A percentile compares a stretch with the other conserved stretches of the same genome.
Evolutionary conservation across 2,888 invertebrate genomes (phyloP).

Genomic region (Leptinotarsa tumamoca): DNA sequence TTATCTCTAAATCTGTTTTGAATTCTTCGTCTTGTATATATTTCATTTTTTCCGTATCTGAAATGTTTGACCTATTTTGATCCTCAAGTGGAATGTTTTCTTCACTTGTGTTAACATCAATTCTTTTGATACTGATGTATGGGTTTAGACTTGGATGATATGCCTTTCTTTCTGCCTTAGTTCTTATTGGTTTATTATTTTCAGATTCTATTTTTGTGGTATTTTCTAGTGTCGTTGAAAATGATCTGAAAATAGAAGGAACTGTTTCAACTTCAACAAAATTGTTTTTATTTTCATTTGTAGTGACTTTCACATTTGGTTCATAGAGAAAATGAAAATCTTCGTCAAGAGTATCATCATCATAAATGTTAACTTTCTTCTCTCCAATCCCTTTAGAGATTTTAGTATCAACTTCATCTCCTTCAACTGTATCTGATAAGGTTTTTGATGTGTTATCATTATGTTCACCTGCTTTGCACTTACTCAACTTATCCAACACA

Average conservation of each 20-base stretch:
- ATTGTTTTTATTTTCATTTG: background rate
- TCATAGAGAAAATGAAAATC: constrained; percentile 16
- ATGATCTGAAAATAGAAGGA: background rate
- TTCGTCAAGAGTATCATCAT: constrained; percentile 22
- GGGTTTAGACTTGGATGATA: constrained; percentile 2
- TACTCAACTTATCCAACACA: background rate
- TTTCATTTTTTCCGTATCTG: background rate
- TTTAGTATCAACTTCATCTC: background rate
- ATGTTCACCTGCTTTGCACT: background rate
- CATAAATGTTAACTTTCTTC: background rate
- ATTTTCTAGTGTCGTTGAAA: background rate
- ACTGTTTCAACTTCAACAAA: background rate
- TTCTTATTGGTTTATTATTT: constrained; percentile 6
- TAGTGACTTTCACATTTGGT: background rate
- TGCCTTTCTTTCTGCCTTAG: constrained; percentile 10
- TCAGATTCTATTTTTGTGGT: background rate
- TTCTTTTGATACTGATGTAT: background rate
- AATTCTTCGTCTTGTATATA: background rate
- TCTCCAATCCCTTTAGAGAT: background rate
- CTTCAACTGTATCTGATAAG: background rate
- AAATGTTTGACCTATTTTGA: background rate
- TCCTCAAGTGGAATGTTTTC: background rate
- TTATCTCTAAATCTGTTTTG: background rate
- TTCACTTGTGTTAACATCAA: background rate
- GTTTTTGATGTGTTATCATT: background rate